These are phyloP conservation scores for Egretta garzetta DNA, from an alignment of 2,113 vertebrate species.

Conservation along the genomic window DNA sequence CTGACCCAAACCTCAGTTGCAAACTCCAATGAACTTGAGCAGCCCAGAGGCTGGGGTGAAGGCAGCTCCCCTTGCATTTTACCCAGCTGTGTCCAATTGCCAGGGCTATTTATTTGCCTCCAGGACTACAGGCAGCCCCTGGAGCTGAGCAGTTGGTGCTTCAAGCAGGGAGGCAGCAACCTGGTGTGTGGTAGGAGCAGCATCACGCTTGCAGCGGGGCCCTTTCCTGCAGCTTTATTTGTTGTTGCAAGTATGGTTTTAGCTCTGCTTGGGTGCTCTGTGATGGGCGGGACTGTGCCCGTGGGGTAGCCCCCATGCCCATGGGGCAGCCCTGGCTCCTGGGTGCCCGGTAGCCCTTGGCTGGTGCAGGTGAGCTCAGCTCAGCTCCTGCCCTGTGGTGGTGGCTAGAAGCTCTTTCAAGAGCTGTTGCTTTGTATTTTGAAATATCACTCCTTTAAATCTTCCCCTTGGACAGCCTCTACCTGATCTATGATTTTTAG, in stretches of 20 bases:
- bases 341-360: fast-evolving
- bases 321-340: not conserved
- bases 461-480: not conserved
- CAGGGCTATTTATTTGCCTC: not conserved
- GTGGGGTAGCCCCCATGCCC: not conserved
- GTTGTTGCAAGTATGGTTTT: fast-evolving
- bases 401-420: not conserved
- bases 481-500: not conserved
- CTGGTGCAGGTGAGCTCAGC: not conserved
- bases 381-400: not conserved
- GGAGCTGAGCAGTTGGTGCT: no score
- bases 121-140: no score
- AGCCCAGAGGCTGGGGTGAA: not conserved
- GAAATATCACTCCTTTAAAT: not conserved
- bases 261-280: fast-evolving
- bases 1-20: not conserved
- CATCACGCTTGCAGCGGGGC: no score
- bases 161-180: no score
- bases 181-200: no score
- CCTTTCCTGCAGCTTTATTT: fast-evolving
- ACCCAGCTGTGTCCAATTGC: not conserved
- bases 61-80: fast-evolving
- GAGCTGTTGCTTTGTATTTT: not conserved
- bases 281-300: fast-evolving
- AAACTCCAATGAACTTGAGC: fast-evolving